These are phyloP conservation scores for Machaerirhynchus nigripectus DNA, from an alignment of 2,113 vertebrate genomes.

Conservation along the genomic window DNA sequence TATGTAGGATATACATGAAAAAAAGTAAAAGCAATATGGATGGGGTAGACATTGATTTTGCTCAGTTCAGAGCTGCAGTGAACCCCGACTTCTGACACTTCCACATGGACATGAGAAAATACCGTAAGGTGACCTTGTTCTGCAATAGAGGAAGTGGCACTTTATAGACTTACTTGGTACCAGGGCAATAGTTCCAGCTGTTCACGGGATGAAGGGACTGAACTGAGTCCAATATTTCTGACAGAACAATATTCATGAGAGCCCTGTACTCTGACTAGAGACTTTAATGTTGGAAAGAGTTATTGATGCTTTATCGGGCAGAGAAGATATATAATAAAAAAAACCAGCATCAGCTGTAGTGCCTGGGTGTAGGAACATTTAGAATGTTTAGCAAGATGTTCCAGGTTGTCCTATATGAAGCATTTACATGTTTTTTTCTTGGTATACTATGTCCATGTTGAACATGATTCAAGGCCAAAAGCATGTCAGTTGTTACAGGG, in stretches of 20 bases:
- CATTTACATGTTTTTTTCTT: not conserved
- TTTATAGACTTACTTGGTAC: not conserved
- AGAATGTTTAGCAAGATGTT: not conserved
- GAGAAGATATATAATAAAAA: not conserved
- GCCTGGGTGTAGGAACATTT: not conserved
- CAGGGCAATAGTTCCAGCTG: not conserved
- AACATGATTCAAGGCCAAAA: not conserved
- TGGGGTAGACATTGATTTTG: not conserved
- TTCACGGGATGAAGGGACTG: not conserved
- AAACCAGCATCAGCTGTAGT: not conserved
- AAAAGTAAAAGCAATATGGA: not conserved
- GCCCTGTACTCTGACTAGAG: not conserved
- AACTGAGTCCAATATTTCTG: not conserved
- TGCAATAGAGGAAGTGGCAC: rapidly evolving
- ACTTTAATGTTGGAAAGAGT: not conserved
- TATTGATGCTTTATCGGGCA: not conserved
- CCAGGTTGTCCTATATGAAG: not conserved
- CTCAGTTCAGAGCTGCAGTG: not conserved
- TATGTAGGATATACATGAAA: not conserved
- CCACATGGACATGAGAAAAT: not conserved
- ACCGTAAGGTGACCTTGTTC: rapidly evolving
- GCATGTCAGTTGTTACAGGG: not conserved
- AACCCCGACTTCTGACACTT: not conserved
- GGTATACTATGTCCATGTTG: not conserved
- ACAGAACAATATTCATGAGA: not conserved